Evolutionary conservation across 2,113 vertebrate genomes (phyloP).

Genomic region (Orycteropus afer): DNA sequence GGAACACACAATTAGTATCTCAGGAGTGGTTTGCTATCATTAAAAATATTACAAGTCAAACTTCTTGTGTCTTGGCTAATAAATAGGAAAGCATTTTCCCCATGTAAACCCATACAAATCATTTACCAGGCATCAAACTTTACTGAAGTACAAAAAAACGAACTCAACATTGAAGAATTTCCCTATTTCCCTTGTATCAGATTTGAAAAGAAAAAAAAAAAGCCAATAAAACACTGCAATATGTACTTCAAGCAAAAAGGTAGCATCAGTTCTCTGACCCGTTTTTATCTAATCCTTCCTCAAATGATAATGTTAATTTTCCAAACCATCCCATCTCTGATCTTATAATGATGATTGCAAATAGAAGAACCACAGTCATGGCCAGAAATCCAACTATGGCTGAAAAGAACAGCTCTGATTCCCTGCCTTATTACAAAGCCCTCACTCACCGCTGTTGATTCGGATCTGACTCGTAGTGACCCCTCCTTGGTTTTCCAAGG

Average conservation of each 20-base stretch:
- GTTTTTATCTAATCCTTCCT: neutral
- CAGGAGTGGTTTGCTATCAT: neutral
- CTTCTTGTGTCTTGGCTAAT: neutral
- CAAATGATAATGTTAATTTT: neutral
- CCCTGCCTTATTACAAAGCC: neutral
- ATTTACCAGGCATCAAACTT: conserved; percentile 3
- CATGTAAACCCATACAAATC: neutral
- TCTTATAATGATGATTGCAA: neutral
- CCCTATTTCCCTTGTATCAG: neutral
- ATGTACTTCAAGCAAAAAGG: neutral
- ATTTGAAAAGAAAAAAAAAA: too few relatives aligned
- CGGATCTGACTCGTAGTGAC: too few relatives aligned
- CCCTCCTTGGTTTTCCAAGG: too few relatives aligned
- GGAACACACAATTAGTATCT: neutral
- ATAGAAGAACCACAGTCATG: neutral
- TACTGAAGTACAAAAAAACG: neutral
- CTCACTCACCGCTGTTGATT: too few relatives aligned
- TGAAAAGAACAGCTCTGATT: neutral
- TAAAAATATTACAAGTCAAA: neutral
- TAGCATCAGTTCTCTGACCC: neutral
- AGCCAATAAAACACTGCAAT: too few relatives aligned
- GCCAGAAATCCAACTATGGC: neutral
- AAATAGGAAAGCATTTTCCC: neutral
- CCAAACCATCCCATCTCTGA: neutral
- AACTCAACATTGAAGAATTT: neutral